phyloP scores from a whole-genome alignment of 1,140 invertebrate genomes.

The Aphelenchoides besseyi region DNA sequence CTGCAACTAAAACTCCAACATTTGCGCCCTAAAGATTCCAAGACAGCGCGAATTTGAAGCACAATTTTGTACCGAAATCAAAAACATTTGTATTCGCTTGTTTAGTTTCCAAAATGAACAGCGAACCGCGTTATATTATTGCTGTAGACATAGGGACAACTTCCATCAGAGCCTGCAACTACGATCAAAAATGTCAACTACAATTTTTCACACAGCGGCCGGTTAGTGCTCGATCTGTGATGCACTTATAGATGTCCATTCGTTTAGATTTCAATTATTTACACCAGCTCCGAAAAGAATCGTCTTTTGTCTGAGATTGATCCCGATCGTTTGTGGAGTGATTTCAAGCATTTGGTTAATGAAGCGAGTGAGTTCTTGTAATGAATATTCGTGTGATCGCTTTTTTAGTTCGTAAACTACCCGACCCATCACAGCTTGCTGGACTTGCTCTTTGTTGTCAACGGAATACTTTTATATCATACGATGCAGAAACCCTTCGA shows the following conservation, averaged over 20 bases:
- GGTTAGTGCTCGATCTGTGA: neutral
- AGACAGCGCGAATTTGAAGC: neutral
- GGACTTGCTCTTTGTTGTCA: conserved; percentile 26
- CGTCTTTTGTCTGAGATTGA: conserved; percentile 75
- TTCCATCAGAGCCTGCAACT: conserved; percentile 30
- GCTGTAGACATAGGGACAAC: conserved; percentile 36
- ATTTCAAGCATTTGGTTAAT: conserved; percentile 71
- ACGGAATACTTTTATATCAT: conserved; percentile 38
- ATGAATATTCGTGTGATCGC: conserved; percentile 2
- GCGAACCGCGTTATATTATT: conserved; percentile 21
- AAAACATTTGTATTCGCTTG: no score
- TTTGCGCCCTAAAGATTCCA: neutral
- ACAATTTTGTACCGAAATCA: no score
- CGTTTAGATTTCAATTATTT: conserved; percentile 15
- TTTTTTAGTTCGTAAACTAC: conserved; percentile 30
- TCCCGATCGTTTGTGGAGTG: conserved; percentile 77
- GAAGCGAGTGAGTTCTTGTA: conserved; percentile 70
- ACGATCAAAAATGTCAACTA: conserved; percentile 5
- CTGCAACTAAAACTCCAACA: no score
- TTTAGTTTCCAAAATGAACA: neutral
- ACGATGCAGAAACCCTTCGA: conserved; percentile 70
- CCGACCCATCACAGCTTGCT: neutral
- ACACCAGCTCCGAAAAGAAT: neutral
- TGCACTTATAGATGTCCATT: no score
- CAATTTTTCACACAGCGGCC: neutral